A percentile compares a stretch with the other conserved stretches of the same genome.
Conservation (phyloP, 2,797 vertebrate species). For the Microhierax caerulescens region DNA sequence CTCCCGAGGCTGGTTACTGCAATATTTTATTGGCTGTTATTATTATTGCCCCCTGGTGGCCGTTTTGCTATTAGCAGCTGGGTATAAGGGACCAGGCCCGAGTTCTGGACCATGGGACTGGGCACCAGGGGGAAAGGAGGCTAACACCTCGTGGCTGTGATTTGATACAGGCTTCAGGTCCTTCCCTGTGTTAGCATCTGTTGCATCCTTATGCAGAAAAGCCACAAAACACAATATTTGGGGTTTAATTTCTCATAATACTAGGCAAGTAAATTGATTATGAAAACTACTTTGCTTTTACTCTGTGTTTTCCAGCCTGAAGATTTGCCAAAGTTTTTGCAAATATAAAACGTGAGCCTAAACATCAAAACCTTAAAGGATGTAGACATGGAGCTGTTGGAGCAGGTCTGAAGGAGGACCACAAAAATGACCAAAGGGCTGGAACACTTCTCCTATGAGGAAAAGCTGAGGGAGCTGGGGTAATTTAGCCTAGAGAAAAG, state of each 20-base stretch:
- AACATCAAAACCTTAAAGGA: background rate
- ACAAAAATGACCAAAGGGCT: background rate
- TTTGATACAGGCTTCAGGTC: background rate
- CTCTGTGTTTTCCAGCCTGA: background rate
- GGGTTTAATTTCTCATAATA: background rate
- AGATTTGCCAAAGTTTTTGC: background rate
- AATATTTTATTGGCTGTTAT: background rate
- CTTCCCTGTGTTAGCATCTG: accelerated
- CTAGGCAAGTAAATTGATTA: background rate
- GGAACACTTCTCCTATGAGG: background rate
- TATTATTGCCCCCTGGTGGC: slow-evolving; percentile 16
- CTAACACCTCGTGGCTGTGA: background rate
- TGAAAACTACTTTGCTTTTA: background rate
- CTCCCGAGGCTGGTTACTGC: background rate
- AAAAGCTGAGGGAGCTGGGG: background rate
- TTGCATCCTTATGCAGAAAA: background rate
- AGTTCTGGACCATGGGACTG: background rate
- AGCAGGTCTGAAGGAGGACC: background rate
- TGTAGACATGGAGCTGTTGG: background rate
- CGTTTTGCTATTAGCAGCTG: background rate
- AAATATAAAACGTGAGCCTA: background rate
- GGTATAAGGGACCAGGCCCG: too few species aligned
- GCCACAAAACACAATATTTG: background rate
- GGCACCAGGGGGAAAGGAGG: background rate
- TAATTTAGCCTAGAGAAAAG: background rate